Evolutionary conservation across 2,113 vertebrate genomes (phyloP), one percentile per base, ranked within the genome.

Genomic region (Podilymbus podiceps): DNA sequence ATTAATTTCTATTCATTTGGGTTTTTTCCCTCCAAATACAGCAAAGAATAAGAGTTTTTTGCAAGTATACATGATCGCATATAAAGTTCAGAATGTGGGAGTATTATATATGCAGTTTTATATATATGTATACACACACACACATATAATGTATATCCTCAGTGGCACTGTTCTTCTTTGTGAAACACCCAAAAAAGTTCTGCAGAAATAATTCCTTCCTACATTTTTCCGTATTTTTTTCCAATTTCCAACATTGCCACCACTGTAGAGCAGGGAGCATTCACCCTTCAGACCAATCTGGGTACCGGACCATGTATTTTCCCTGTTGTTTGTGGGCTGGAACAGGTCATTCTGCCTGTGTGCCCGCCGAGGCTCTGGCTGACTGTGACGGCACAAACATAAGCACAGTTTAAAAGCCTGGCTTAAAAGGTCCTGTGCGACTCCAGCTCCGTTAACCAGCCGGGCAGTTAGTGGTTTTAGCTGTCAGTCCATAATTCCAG

Each of bases 271-370:
- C 24, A 10, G 56, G 15, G 20, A 66, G 20, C 42, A 40, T 5
- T 0, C 0, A 60, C 23, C 21, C 30, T 47, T 69, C 28, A 40
- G 33, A 55, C 4, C 3, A 28, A 71, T 49, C 33, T 55, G 27
- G 25, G 4, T 60, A 64, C 7, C 0, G 0, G 33, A 68, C 8
- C 25, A 20, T 7, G 9, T 12, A 33, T 68, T 89, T 25, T 47
- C 3, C 58, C 17, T 18, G 6, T 27, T 78, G 15, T 50, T 75
- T 47, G 8, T 55, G 31, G 22, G 16, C n/a, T 67, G 59, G 18
- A 82, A 31, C 38, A 69, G 35, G 27, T 20, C 2, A 0, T 23
- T 79, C 46, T 52, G 23, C 49, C 23, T 2, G 1, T 0, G 1
- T 31, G 4, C 55, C 72, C 6, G 0, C 28, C 22, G 5, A 42